phyloP scores from a whole-genome alignment of 2,797 vertebrate species.

The Leucoraja ocellata region DNA sequence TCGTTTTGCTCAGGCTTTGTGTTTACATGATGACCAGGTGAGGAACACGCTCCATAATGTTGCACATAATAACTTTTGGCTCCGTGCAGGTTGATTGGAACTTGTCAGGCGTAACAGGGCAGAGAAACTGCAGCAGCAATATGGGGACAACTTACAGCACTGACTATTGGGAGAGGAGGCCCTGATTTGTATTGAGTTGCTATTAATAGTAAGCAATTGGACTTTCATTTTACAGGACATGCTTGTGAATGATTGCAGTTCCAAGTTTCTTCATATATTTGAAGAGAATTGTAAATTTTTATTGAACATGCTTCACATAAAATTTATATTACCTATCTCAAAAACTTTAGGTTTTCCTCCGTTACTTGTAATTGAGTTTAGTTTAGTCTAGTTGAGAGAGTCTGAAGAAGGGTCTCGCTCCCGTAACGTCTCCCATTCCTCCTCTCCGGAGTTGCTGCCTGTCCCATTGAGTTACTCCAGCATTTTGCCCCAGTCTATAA shows the following conservation, averaged over 20 bases:
- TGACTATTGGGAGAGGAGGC: background rate
- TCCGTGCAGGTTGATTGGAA: background rate
- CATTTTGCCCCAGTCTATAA: no score
- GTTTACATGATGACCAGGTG: background rate
- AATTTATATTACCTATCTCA: background rate
- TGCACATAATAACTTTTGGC: no score
- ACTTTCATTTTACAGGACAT: background rate
- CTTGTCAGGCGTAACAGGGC: background rate
- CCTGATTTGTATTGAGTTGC: background rate
- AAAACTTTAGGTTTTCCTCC: background rate
- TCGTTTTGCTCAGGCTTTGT: background rate
- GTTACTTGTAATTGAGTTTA: background rate
- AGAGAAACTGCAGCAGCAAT: background rate
- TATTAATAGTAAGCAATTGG: background rate
- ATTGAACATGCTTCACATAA: background rate
- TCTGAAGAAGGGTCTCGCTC: no score
- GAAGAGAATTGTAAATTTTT: background rate
- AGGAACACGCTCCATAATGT: background rate
- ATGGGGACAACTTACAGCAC: background rate
- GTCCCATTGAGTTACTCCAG: no score
- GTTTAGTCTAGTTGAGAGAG: no score
- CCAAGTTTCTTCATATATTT: background rate
- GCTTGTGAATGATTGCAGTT: background rate
- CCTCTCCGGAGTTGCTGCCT: no score
- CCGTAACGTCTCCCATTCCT: no score